Percentiles rank a stretch among this genome's conserved stretches.
phyloP scores from a whole-genome alignment of 2,113 vertebrate species.

The Xiphophorus couchianus region DNA sequence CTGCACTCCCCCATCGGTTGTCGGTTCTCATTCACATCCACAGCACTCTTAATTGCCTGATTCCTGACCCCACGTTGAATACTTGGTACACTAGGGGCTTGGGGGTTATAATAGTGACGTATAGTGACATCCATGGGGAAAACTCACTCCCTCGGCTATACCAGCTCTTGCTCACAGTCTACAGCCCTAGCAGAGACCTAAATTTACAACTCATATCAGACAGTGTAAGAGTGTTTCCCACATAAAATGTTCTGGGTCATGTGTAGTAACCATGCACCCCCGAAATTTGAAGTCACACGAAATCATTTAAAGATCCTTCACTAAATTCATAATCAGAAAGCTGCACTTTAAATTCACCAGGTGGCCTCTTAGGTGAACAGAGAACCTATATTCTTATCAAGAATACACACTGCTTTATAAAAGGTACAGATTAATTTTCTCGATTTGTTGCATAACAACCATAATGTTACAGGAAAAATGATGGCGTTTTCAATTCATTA shows the following conservation, averaged over 20 bases:
- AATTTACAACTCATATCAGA: slow-evolving; percentile 33
- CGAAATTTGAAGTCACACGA: slow-evolving; percentile 2
- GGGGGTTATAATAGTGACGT: slow-evolving; percentile 67
- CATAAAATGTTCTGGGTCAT: slow-evolving; percentile 8
- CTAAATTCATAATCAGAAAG: neutral
- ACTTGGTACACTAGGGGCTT: slow-evolving; percentile 45
- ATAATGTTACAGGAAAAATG: too few relatives aligned
- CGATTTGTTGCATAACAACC: too few relatives aligned
- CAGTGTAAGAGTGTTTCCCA: neutral
- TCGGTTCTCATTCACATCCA: slow-evolving; percentile 62
- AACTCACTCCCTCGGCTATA: slow-evolving; percentile 45
- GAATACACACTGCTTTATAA: too few relatives aligned
- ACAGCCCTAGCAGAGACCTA: slow-evolving; percentile 15
- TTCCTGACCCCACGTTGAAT: slow-evolving; percentile 55
- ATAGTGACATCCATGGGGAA: slow-evolving; percentile 62
- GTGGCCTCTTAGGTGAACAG: too few relatives aligned
- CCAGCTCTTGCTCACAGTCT: slow-evolving; percentile 23
- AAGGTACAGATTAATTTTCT: neutral
- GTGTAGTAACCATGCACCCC: neutral
- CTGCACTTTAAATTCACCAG: neutral
- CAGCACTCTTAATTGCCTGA: slow-evolving; percentile 60
- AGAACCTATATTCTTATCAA: too few relatives aligned
- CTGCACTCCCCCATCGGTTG: slow-evolving; percentile 64
- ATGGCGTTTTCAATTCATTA: too few relatives aligned
- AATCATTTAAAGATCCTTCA: neutral